Base-by-base conservation (phyloP, 2,797 vertebrate species). In the Lutjanus argentimaculatus region DNA sequence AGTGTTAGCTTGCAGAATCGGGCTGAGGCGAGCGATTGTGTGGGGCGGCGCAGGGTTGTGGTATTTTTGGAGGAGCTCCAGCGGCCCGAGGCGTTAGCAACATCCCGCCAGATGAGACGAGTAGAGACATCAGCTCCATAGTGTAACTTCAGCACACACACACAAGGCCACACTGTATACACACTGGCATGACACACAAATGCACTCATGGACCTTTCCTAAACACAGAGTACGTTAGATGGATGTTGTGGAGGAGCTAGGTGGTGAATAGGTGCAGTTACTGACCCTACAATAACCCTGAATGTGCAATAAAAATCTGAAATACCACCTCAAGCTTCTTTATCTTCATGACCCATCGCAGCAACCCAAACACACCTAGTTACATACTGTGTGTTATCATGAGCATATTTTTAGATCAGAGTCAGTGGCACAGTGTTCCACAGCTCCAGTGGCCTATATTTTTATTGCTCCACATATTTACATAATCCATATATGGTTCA, bases 21-120 rank as follows among this genome's bases (percentile, higher is more conserved):
- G 67, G 80, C 73, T 73, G 73, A 83, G 80, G 82, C 65, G 7
- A 62, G 75, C 4, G 59, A 63, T 70, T 85, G 85, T 86, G 84
- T 72, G 71, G 77, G 82, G 75, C 64, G 53, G 70, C 6, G 62
- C 75, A 61, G 83, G 85, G 66, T 84, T 87, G 80, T 88, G 82
- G 90, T 91, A 92, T 93, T 93, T 93, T 89, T 87, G 92, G 89
- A 91, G 75, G 69, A 67, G 56, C 83, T 91, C 84, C 91, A 89
- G 80, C 0, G 11, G 86, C 93, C 86, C 6, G 67, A 83, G 88
- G 93, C 88, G 25, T 80, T 46, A 59, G 87, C 85, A 89, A 76
- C 87, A 86, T 90, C 85, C 83, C 59, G 80, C 89, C 86, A 93
- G 91, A 93, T 90, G 85, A 90, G 91, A 90, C 90, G 21, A 89